phyloP scores from a whole-genome alignment of 2,888 invertebrate genomes.

The Proisotoma minuta region DNA sequence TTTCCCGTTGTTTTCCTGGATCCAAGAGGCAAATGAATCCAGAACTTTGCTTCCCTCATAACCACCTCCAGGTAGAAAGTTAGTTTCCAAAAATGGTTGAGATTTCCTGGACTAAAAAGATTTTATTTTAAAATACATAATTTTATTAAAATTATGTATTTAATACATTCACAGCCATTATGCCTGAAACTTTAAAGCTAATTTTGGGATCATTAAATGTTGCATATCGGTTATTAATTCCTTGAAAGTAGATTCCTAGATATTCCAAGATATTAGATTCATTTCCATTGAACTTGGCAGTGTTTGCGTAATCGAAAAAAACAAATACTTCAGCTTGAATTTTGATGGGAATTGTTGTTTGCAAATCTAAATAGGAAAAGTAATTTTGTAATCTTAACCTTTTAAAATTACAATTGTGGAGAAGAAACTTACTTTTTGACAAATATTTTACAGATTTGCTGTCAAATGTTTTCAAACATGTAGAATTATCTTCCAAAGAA shows the following conservation, averaged over 20 bases:
- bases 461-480: too few species aligned
- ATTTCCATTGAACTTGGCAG: constrained; percentile 11
- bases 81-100: constrained; percentile 36
- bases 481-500: too few species aligned
- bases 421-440: too few species aligned
- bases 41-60: constrained; percentile 31
- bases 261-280: constrained; percentile 27
- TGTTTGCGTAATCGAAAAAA: constrained; percentile 35
- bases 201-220: constrained; percentile 33
- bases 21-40: constrained; percentile 25
- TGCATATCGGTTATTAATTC: constrained; percentile 37
- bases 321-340: too few species aligned
- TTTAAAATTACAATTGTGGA: too few species aligned
- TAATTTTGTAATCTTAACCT: too few species aligned
- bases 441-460: too few species aligned
- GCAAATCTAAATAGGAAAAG: too few species aligned
- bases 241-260: constrained; percentile 35
- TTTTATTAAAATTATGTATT: too few species aligned
- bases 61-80: constrained; percentile 15
- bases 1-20: constrained; percentile 16
- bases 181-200: constrained; percentile 25
- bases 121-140: constrained; percentile 15
- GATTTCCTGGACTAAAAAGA: constrained; percentile 7
- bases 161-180: too few species aligned
- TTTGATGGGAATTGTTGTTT: too few species aligned